Evolutionary conservation across 30 jellyfish, hydroid and myxozoan species (phyloP), one percentile per base, ranked within the genome.

Genomic region (Pseudorhiza aurosa): DNA sequence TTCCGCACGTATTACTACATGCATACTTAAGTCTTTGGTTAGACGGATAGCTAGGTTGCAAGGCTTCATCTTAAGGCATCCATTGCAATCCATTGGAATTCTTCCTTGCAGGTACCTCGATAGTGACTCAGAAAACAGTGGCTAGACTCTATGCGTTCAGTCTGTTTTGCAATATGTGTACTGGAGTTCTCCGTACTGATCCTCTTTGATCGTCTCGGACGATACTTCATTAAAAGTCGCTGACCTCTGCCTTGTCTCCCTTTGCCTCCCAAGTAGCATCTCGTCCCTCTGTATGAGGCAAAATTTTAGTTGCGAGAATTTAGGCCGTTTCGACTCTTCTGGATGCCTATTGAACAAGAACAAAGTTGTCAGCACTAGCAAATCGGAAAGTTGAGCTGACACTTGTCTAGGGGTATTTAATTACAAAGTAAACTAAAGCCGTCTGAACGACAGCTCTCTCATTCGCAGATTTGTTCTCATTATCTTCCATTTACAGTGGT

Each of bases 221-320:
- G 88, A 21, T n/a, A 69, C 71, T 8, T 70, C 85, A 51, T 76
- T 68, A 15, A 82, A 68, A 28, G 96, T 68, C 12, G 82, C 87
- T 32, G 96, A 91, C 24, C 96, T 77, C 31, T 56, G 82, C 49
- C 96, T 60, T 35, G 27, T 15, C 6, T 40, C 70, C n/a, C 40
- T 46, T 19, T 51, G 68, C 53, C 88, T 46, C 30, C 98, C 98
- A 40, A 91, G 68, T 32, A 91, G 86, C 39, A 91, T 93, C n/a
- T 83, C 96, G 72, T 91, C 96, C 35, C 73, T 71, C 46, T 91
- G 96, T 11, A 81, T 77, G 31, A 91, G 67, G 59, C 98, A 83
- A 72, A 35, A 91, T 63, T 77, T 78, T 14, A 91, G 67, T 42
- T 91, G 96, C 15, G 96, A 65, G 56, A 85, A 83, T 36, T 76